These are phyloP conservation scores for Mesorhabditis belari DNA, from an alignment of 2,888 invertebrate species.

Conservation along the genomic window DNA sequence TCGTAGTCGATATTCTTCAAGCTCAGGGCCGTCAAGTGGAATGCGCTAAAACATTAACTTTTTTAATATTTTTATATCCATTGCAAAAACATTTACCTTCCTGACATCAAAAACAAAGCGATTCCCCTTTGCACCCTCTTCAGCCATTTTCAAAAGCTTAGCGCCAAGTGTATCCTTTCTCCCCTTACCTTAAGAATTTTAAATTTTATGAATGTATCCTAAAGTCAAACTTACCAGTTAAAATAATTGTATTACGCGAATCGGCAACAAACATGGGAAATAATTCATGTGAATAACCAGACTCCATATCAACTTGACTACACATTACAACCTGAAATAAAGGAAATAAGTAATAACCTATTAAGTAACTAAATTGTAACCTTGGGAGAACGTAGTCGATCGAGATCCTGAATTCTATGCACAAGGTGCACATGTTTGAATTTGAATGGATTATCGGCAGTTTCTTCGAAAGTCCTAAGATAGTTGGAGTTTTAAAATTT, in stretches of 20 bases:
- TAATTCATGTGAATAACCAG: constrained; percentile 86
- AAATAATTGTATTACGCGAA: constrained; percentile 83
- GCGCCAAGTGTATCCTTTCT: constrained; percentile 16
- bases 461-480: constrained; percentile 52
- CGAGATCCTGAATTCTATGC: constrained; percentile 79
- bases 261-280: constrained; percentile 89
- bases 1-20: constrained; percentile 59
- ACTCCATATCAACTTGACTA: constrained; percentile 86
- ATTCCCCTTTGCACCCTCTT: too few species aligned
- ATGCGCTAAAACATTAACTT: constrained; percentile 56
- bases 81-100: neutral
- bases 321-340: constrained; percentile 70
- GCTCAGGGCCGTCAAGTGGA: constrained; percentile 60
- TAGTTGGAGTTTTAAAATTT: neutral
- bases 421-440: constrained; percentile 81
- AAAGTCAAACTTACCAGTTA: constrained; percentile 67
- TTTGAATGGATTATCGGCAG: constrained; percentile 77
- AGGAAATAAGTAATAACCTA: too few species aligned
- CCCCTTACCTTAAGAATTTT: too few species aligned
- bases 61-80: neutral
- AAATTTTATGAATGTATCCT: too few species aligned
- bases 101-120: too few species aligned
- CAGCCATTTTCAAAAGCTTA: constrained; percentile 12
- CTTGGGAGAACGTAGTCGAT: constrained; percentile 78
- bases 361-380: constrained; percentile 51